phyloP scores from a whole-genome alignment of 2,888 invertebrate species.

The Brachypalpus laphriformis region DNA sequence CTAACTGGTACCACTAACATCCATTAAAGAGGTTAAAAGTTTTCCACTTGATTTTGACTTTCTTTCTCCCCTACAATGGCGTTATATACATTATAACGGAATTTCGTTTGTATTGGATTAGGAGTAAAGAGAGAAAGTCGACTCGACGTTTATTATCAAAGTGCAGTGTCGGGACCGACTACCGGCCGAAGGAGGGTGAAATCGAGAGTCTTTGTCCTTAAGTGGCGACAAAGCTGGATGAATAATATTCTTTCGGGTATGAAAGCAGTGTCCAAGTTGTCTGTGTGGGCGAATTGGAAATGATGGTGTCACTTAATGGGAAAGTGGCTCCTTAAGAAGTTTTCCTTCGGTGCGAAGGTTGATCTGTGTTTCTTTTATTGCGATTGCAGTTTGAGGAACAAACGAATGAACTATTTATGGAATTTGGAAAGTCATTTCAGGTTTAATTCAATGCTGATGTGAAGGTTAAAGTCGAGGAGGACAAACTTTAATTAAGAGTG shows the following conservation, averaged over 20 bases:
- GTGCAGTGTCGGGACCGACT: conserved; percentile 10
- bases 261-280: conserved; percentile 21
- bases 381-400: neutral
- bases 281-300: conserved; percentile 38
- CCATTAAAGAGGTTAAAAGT: conserved; percentile 69
- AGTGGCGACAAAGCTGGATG: conserved; percentile 28
- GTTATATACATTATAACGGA: neutral
- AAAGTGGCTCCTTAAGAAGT: conserved; percentile 42
- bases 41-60: conserved; percentile 62
- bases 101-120: conserved; percentile 35
- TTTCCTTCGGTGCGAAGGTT: conserved; percentile 1
- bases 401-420: conserved; percentile 3
- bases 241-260: conserved; percentile 9
- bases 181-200: neutral
- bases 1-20: conserved; percentile 54
- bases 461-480: neutral
- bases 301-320: conserved; percentile 35
- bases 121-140: conserved; percentile 4
- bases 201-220: conserved; percentile 26
- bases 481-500: neutral
- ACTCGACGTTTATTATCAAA: conserved; percentile 53
- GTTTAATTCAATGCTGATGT: neutral
- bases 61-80: neutral
- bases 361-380: conserved; percentile 1
- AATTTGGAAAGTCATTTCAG: neutral